Percentiles rank a stretch among this genome's conserved stretches.
These are phyloP conservation scores for Datnioides undecimradiatus DNA, from an alignment of 2,113 vertebrate genomes.

Conservation along the genomic window DNA sequence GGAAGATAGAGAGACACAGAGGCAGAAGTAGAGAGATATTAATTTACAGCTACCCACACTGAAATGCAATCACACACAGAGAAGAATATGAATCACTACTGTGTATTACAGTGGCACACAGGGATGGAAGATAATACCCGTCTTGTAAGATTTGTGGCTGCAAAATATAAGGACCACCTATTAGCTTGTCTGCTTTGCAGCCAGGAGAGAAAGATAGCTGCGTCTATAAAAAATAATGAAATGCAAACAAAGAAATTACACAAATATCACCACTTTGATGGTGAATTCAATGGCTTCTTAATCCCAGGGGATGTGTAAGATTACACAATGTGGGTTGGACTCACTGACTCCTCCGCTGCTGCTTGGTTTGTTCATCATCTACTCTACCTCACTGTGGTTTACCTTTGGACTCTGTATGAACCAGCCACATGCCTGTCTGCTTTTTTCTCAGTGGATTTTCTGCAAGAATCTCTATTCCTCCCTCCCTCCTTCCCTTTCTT, in stretches of 20 bases:
- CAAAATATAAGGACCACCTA: slow-evolving; percentile 52
- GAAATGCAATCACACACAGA: slow-evolving; percentile 54
- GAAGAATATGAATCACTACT: slow-evolving; percentile 49
- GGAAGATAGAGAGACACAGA: slow-evolving; percentile 44
- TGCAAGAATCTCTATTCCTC: neutral
- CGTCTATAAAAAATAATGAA: slow-evolving; percentile 16
- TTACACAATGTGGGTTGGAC: slow-evolving; percentile 41
- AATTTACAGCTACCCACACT: slow-evolving; percentile 47
- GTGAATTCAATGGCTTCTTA: slow-evolving; percentile 26
- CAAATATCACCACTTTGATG: slow-evolving; percentile 41
- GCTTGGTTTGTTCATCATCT: slow-evolving; percentile 24
- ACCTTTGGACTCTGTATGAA: slow-evolving; percentile 68
- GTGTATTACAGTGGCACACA: slow-evolving; percentile 21
- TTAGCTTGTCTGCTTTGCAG: slow-evolving; percentile 27
- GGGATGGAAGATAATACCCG: slow-evolving; percentile 48
- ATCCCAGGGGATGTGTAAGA: slow-evolving; percentile 42
- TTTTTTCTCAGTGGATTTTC: slow-evolving; percentile 3
- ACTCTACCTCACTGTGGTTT: slow-evolving; percentile 37
- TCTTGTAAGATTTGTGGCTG: slow-evolving; percentile 44
- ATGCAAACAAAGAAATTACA: slow-evolving; percentile 39
- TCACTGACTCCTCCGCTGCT: slow-evolving; percentile 13
- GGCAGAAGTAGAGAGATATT: slow-evolving; percentile 36
- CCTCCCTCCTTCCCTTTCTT: neutral
- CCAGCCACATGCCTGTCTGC: slow-evolving; percentile 17
- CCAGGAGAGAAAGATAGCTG: slow-evolving; percentile 26